Evolutionary conservation across 2,113 vertebrate genomes (phyloP).

Genomic region (Cryptomyrus ogoouensis): DNA sequence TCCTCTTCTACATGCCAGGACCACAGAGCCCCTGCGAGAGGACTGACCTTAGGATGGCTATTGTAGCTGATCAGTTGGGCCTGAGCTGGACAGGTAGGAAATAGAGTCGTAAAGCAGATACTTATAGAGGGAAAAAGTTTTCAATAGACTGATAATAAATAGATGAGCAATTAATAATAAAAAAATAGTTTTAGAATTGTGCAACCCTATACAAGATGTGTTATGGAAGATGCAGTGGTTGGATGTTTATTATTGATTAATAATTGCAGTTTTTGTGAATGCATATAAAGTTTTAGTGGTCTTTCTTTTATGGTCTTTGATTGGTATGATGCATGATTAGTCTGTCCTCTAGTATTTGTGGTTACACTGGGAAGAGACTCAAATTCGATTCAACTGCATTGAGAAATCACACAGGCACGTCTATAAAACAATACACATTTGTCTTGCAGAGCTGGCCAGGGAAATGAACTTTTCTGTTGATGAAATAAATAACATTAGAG

Average conservation of each 20-base stretch:
- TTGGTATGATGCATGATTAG: not conserved
- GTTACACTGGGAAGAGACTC: slow-evolving; percentile 22
- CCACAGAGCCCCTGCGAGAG: slow-evolving; percentile 98
- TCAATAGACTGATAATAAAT: not conserved
- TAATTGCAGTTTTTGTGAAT: not conserved
- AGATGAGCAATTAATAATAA: not conserved
- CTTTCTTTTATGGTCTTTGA: not conserved
- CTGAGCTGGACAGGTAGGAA: slow-evolving; percentile 97
- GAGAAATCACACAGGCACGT: slow-evolving; percentile 22
- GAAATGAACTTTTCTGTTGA: slow-evolving; percentile 98
- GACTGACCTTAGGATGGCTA: slow-evolving; percentile 97
- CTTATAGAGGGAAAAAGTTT: not conserved
- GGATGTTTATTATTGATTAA: not conserved
- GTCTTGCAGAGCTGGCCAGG: slow-evolving; percentile 87
- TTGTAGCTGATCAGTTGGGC: slow-evolving; percentile 96
- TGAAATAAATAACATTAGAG: slow-evolving; percentile 95
- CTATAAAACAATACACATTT: slow-evolving; percentile 41
- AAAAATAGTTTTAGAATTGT: not conserved
- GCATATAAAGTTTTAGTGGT: not conserved
- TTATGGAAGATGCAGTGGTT: not conserved
- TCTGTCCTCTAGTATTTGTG: not conserved
- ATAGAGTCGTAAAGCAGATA: not conserved
- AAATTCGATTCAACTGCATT: slow-evolving; percentile 26
- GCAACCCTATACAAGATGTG: not conserved
- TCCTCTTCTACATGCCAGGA: slow-evolving; percentile 76